A percentile compares a stretch with the other conserved stretches of the same genome.
Conservation (phyloP, 2,888 invertebrate genomes). For the Drosophila limbata region DNA sequence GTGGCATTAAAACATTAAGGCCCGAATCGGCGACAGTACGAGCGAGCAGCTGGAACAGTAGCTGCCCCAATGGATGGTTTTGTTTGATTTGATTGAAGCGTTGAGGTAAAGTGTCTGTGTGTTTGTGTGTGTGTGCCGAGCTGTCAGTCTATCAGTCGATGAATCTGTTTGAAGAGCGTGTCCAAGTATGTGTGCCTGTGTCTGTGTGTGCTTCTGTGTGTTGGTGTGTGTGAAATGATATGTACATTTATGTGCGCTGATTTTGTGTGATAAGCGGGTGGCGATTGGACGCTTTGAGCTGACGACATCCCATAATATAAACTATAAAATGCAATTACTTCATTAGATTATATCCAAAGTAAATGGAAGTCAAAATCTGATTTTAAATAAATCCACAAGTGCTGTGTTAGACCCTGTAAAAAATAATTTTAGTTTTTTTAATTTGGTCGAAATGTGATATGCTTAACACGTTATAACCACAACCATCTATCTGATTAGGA, state of each 20-base stretch:
- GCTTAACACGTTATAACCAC: too few relatives aligned
- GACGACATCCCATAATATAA: slow-evolving; percentile 21
- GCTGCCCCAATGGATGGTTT: slow-evolving; percentile 11
- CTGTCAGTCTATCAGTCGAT: slow-evolving; percentile 37
- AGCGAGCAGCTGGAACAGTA: not conserved
- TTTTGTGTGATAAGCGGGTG: slow-evolving; percentile 50
- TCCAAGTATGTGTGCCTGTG: slow-evolving; percentile 30
- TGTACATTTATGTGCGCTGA: slow-evolving; percentile 42
- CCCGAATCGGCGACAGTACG: slow-evolving; percentile 37
- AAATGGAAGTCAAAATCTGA: not conserved
- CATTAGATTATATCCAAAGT: slow-evolving; percentile 35
- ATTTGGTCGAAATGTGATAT: too few relatives aligned
- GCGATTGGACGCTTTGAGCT: slow-evolving; percentile 33
- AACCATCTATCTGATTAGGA: too few relatives aligned
- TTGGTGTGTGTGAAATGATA: slow-evolving; percentile 7
- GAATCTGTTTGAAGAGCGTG: slow-evolving; percentile 22
- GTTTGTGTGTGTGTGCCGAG: slow-evolving; percentile 13
- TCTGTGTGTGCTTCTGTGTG: slow-evolving; percentile 11
- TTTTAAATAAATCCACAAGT: not conserved
- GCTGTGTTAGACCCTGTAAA: not conserved
- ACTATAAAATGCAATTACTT: slow-evolving; percentile 51
- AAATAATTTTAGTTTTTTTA: too few relatives aligned
- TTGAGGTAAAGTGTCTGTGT: slow-evolving; percentile 38
- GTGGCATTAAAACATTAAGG: slow-evolving; percentile 72
- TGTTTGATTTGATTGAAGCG: slow-evolving; percentile 47